Evolutionary conservation across 2,888 invertebrate genomes (phyloP).

Genomic region (Polymixis lichenea): DNA sequence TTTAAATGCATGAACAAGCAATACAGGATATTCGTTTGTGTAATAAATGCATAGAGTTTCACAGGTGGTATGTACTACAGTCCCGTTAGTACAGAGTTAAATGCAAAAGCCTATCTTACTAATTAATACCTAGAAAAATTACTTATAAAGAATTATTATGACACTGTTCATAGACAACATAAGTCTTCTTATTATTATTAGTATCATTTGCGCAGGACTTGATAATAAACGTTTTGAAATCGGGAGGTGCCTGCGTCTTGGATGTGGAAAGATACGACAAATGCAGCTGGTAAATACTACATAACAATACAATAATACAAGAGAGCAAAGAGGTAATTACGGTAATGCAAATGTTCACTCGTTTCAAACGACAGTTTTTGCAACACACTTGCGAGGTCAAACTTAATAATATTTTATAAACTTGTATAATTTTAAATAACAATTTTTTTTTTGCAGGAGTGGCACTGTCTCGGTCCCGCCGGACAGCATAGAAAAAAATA

Average conservation of each 20-base stretch:
- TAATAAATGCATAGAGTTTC: slow-evolving; percentile 30
- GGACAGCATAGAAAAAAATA: not conserved
- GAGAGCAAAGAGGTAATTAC: not conserved
- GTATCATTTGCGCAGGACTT: not conserved
- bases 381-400: not conserved
- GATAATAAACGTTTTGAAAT: slow-evolving; percentile 2
- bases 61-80: slow-evolving; percentile 16
- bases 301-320: not conserved
- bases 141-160: slow-evolving; percentile 43
- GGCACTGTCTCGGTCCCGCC: accelerated
- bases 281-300: not conserved
- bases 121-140: slow-evolving; percentile 22
- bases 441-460: not conserved
- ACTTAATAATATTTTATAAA: not conserved
- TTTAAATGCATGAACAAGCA: slow-evolving; percentile 16
- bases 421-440: not conserved
- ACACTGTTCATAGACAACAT: slow-evolving; percentile 27
- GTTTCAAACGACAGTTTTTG: not conserved
- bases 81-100: slow-evolving; percentile 25
- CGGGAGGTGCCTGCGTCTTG: not conserved
- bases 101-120: slow-evolving; percentile 26
- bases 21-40: not conserved
- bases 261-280: slow-evolving; percentile 1
- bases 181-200: not conserved
- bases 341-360: not conserved